Evolutionary conservation across 1,140 invertebrate species (phyloP), one percentile per base, ranked within the genome.

Genomic region (Manduca sexta): DNA sequence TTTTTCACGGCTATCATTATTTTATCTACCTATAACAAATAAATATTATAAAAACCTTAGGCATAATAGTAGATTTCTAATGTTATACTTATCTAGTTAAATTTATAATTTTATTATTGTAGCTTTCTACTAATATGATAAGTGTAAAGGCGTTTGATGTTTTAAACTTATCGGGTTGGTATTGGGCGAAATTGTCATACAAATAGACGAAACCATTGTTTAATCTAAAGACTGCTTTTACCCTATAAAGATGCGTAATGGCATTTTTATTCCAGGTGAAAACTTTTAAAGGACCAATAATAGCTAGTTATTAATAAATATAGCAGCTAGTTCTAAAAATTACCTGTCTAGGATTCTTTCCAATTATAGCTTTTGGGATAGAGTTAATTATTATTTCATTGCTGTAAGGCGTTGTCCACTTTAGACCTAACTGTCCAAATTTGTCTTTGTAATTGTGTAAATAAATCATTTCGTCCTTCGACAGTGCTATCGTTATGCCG

Each of bases 311-410:
- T n/a, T n/a, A n/a, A n/a, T n/a, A n/a, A n/a, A n/a, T n/a, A n/a
- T n/a, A n/a, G n/a, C n/a, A n/a, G n/a, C n/a, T n/a, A n/a, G n/a
- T n/a, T 0, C 31, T 16, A 35, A 13, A 26, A 15, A 14, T 65
- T 70, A 81, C 76, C 64, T 69, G 64, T 62, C 78, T 69, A 6
- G 49, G 52, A 54, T 72, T 58, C 61, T 76, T 79, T n/a, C 81
- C 78, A 26, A 76, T 40, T 45, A 84, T 75, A 1, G 81, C 78
- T 55, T 72, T 52, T 12, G 78, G 81, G 53, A 81, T 68, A 54
- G 56, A 54, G 56, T 51, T 62, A 4, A 84, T 41, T 3, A 54
- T 45, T 16, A 84, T 58, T 50, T 66, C 51, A 33, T 34, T 40
- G 26, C 64, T 51, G 31, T 62, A 54, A 14, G 60, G 30, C 44